These are phyloP conservation scores for Passer montanus DNA, from an alignment of 2,113 vertebrate species.

Conservation along the genomic window DNA sequence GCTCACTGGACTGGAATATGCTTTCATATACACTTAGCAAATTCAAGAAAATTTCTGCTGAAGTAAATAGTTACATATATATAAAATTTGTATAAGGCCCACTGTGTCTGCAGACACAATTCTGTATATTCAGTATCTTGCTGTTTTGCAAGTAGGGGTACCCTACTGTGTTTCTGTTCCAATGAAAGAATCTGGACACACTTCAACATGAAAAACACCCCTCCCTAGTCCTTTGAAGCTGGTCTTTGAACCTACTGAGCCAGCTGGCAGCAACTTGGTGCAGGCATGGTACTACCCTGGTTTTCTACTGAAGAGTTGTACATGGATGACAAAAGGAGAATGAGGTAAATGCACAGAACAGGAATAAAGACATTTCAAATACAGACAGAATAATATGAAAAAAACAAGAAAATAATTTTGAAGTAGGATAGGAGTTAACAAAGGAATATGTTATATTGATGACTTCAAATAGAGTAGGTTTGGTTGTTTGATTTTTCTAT, in stretches of 20 bases:
- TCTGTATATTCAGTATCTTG: neutral
- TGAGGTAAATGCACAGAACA: neutral
- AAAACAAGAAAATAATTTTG: neutral
- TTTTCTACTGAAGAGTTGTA: neutral
- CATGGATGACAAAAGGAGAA: neutral
- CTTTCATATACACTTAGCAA: neutral
- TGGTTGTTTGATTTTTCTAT: neutral
- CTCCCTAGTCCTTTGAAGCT: neutral
- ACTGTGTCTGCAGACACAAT: neutral
- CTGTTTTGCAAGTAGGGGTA: neutral
- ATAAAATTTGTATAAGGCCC: neutral
- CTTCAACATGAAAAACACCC: neutral
- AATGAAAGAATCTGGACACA: neutral
- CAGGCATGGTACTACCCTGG: neutral
- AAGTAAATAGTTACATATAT: neutral
- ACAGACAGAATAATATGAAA: neutral
- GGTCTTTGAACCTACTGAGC: neutral
- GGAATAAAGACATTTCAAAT: neutral
- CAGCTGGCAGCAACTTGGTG: neutral
- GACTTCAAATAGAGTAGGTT: neutral
- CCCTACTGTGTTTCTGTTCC: neutral
- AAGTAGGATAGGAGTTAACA: neutral
- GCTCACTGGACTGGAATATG: neutral
- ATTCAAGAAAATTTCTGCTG: constrained; percentile 5
- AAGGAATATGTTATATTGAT: neutral